Base-by-base conservation (phyloP, 2,113 vertebrate genomes). In the Heterotilapia buettikoferi region DNA sequence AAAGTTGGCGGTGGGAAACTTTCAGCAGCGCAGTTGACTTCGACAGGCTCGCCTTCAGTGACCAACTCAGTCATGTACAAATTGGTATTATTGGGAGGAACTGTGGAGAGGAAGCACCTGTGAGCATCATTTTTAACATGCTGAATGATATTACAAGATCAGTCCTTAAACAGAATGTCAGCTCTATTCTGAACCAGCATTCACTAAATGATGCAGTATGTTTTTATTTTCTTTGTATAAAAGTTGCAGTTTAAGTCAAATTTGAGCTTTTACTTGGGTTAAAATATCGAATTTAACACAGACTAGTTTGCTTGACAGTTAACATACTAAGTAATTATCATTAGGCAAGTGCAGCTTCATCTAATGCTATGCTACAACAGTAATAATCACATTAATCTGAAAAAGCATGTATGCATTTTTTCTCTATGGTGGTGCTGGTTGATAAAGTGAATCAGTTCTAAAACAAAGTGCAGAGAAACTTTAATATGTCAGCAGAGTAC, bases 11-110 rank as follows among this genome's bases (percentile, higher is more conserved):
- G 0, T 11, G 96, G 96, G 36, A 4, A 86, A 80, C 96, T 96
- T 61, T 96, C 83, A 24, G 89, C 92, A 0, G 31, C 7, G 47
- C 96, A 97, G 14, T 0, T 52, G 61, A 96, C 81, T 24, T 12
- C 63, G n/a, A 93, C 7, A 6, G 2, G 2, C 5, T 91, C 31
- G 3, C 29, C 85, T 6, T 95, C 94, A 1, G 1, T 92, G 80
- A 92, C 86, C 59, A 53, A 68, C 2, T 7, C 0, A 2, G 9
- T 13, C 92, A 96, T 89, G 4, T 40, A 43, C 45, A 97, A 61
- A 1, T 0, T 53, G n/a, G 40, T 45, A 16, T 56, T 26, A 16
- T 54, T 91, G 14, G 95, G 96, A 56, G 89, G 36, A 86, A 94
- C 96, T 97, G 92, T 16, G 47, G 14, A 92, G 53, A 88, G 31